These are phyloP conservation scores for Physocephala rufipes DNA, from an alignment of 2,888 invertebrate genomes.

Conservation along the genomic window DNA sequence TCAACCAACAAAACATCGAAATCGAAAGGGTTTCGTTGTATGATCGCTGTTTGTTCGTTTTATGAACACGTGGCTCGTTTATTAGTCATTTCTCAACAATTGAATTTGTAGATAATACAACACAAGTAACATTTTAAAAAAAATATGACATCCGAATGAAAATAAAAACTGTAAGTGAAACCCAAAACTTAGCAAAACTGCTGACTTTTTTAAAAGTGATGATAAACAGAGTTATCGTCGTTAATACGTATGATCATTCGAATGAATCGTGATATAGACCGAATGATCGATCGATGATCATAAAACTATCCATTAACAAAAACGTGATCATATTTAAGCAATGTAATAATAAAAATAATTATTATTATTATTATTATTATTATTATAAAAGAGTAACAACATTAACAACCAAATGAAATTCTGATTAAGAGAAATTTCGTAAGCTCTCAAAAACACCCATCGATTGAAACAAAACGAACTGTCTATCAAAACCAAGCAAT, in stretches of 20 bases:
- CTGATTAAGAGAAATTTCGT: conserved; percentile 11
- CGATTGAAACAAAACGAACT: conserved; percentile 20
- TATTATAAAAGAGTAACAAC: conserved; percentile 21
- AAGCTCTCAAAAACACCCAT: conserved; percentile 9
- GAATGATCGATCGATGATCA: conserved; percentile 1
- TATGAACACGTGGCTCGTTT: conserved; percentile 22
- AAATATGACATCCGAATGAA: no score
- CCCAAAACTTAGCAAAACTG: not conserved
- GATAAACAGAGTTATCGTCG: not conserved
- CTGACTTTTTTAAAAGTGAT: conserved; percentile 3
- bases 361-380: no score
- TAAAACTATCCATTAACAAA: not conserved
- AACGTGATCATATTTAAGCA: conserved; percentile 15
- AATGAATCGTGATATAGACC: not conserved
- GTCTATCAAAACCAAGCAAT: conserved; percentile 20
- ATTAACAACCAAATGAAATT: conserved; percentile 11
- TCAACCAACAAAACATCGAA: not conserved
- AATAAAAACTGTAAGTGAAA: not conserved
- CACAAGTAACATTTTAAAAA: no score
- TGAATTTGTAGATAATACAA: not conserved
- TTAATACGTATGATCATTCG: conserved; percentile 4
- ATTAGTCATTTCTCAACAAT: conserved; percentile 12
- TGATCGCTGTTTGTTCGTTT: not conserved
- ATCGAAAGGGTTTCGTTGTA: not conserved
- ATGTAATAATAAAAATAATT: conserved; percentile 33